Percentiles rank a stretch among this genome's conserved stretches.
Conservation (phyloP, 2,888 invertebrate species). For the Ametastegia equiseti region DNA sequence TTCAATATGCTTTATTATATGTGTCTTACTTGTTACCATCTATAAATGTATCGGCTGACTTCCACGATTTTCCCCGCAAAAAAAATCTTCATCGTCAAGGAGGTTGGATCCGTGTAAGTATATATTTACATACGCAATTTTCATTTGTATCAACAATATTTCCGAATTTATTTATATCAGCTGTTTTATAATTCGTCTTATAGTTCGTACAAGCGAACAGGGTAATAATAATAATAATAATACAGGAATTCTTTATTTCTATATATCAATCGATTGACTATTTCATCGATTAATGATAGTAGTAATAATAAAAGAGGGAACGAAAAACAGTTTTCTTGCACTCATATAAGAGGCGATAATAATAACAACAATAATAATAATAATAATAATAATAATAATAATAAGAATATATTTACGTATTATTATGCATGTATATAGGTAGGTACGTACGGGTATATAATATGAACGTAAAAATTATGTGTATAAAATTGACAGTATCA, state of each 20-base stretch:
- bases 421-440: constrained; percentile 33
- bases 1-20: no score
- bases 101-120: not conserved
- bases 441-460: no score
- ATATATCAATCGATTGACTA: not conserved
- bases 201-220: not conserved
- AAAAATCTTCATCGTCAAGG: not conserved
- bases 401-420: constrained; percentile 1
- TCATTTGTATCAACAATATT: constrained; percentile 27
- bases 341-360: no score
- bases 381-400: not conserved
- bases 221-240: not conserved
- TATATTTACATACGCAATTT: not conserved
- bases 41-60: not conserved
- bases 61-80: not conserved
- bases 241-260: not conserved
- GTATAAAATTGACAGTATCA: constrained; percentile 63
- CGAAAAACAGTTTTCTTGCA: no score
- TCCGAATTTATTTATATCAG: constrained; percentile 32
- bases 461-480: constrained; percentile 59
- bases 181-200: not conserved
- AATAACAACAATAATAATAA: no score
- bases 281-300: not conserved
- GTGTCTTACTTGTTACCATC: not conserved
- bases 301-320: not conserved